These are phyloP conservation scores for Thelaira solivaga DNA, from an alignment of 2,888 invertebrate genomes.

Conservation along the genomic window DNA sequence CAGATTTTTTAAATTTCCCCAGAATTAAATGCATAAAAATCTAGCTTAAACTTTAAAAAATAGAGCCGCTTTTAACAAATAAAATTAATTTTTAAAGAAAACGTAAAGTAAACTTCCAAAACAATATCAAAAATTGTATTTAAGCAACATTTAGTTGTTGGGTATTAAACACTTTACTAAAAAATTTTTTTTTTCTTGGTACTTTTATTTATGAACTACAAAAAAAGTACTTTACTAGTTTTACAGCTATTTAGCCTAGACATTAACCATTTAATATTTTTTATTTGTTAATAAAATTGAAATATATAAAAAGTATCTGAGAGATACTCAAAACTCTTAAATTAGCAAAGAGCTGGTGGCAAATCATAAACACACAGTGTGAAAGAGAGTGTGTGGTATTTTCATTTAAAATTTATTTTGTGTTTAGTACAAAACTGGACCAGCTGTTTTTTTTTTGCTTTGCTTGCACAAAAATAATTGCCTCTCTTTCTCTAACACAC, in stretches of 20 bases:
- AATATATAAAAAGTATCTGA: slow-evolving; percentile 36
- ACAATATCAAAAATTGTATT: no score
- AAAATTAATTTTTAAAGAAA: no score
- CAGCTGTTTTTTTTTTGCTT: slow-evolving; percentile 51
- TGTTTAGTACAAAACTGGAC: slow-evolving; percentile 37
- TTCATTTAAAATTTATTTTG: slow-evolving; percentile 20
- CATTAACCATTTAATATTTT: slow-evolving; percentile 16
- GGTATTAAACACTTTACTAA: no score
- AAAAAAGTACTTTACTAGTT: neutral
- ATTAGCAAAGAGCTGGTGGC: neutral
- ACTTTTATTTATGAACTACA: no score
- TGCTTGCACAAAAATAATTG: no score
- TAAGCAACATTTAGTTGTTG: no score
- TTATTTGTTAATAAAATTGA: slow-evolving; percentile 15
- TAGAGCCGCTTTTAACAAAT: no score
- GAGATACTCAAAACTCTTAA: slow-evolving; percentile 30
- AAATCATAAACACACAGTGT: neutral
- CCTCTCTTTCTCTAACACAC: slow-evolving; percentile 48
- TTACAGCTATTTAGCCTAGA: slow-evolving; percentile 25
- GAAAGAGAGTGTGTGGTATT: neutral
- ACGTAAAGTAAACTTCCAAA: no score
- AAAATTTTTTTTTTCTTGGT: no score
- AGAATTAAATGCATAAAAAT: no score
- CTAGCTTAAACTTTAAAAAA: no score
- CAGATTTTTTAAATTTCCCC: no score